A percentile compares a stretch with the other conserved stretches of the same genome.
Evolutionary conservation across 2,888 invertebrate species (phyloP).

Genomic region (Venusia cambrica): DNA sequence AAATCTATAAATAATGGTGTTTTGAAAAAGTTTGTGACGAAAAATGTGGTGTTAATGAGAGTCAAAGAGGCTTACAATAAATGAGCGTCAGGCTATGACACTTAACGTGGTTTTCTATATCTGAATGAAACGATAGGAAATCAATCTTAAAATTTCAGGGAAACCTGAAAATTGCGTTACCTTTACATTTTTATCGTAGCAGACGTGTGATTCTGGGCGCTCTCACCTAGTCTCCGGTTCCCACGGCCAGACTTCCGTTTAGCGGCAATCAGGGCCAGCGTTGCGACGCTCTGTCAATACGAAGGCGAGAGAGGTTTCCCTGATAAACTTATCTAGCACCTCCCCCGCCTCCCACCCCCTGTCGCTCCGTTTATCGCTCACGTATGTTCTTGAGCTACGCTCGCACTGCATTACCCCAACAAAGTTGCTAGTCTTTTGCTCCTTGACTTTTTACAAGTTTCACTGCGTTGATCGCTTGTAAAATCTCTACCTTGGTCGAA

Average conservation of each 20-base stretch:
- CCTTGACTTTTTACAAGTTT: slow-evolving; percentile 49
- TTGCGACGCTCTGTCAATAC: slow-evolving; percentile 78
- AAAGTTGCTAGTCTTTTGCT: slow-evolving; percentile 47
- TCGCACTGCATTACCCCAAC: slow-evolving; percentile 53
- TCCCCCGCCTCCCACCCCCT: slow-evolving; percentile 42
- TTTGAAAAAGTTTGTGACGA: no score
- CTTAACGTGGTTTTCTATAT: no score
- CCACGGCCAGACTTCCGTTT: slow-evolving; percentile 69
- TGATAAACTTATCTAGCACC: slow-evolving; percentile 76
- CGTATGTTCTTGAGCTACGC: slow-evolving; percentile 59
- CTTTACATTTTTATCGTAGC: slow-evolving; percentile 51
- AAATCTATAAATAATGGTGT: no score
- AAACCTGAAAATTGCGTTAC: slow-evolving; percentile 25
- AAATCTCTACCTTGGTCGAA: slow-evolving; percentile 5
- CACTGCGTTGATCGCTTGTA: slow-evolving; percentile 36
- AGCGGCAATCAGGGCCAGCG: slow-evolving; percentile 74
- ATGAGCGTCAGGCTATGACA: no score
- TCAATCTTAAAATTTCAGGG: no score
- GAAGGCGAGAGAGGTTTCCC: slow-evolving; percentile 76
- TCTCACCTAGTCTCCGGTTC: slow-evolving; percentile 61
- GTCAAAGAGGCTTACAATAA: no score
- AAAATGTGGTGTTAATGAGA: no score
- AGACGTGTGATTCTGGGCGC: slow-evolving; percentile 51
- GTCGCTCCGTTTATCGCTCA: slow-evolving; percentile 69
- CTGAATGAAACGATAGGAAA: no score